These are phyloP conservation scores for Coturnix japonica DNA, from an alignment of 2,113 vertebrate genomes.

Conservation along the genomic window DNA sequence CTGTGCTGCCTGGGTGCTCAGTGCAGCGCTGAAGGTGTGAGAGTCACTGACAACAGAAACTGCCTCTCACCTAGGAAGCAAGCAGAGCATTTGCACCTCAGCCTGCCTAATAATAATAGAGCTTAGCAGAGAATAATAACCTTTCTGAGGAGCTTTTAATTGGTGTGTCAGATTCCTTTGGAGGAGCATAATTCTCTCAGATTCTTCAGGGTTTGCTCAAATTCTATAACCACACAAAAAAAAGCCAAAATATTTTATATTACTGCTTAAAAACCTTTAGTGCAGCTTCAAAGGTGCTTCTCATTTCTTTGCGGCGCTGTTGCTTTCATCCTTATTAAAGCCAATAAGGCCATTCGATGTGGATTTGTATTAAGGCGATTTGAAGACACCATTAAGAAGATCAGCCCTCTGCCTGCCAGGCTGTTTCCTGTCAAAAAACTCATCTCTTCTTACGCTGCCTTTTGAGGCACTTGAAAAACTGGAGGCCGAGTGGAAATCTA, in stretches of 20 bases:
- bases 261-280: background rate
- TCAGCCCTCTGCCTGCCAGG: slow-evolving; percentile 16
- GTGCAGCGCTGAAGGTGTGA: background rate
- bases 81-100: background rate
- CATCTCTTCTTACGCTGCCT: background rate
- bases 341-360: background rate
- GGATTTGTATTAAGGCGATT: slow-evolving; percentile 37
- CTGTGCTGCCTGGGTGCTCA: background rate
- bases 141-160: slow-evolving; percentile 4
- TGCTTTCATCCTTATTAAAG: slow-evolving; percentile 45
- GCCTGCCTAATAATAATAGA: background rate
- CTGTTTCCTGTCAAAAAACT: slow-evolving; percentile 20
- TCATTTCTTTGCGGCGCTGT: slow-evolving; percentile 13
- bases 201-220: background rate
- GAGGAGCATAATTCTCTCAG: slow-evolving; percentile 17
- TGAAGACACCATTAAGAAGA: slow-evolving; percentile 48
- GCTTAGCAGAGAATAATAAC: background rate
- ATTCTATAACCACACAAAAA: background rate
- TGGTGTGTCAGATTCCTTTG: slow-evolving; percentile 8
- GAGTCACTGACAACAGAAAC: background rate
- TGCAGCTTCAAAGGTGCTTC: background rate
- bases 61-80: background rate
- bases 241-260: background rate
- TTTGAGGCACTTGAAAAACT: background rate
- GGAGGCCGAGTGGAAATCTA: background rate